Evolutionary conservation across 2,888 invertebrate species (phyloP).

Genomic region (Thymelicus acteon): DNA sequence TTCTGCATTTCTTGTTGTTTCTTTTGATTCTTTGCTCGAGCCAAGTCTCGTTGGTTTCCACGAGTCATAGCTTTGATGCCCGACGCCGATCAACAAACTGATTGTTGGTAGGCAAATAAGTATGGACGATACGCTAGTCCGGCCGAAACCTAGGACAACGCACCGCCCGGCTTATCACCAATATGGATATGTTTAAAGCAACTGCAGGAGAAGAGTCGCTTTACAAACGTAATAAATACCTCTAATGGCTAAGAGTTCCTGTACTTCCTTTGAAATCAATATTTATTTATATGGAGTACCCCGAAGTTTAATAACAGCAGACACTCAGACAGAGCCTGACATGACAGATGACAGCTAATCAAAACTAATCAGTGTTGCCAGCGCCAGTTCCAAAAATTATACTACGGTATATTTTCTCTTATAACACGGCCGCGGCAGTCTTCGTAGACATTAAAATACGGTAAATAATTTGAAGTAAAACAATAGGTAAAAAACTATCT

Average conservation of each 20-base stretch:
- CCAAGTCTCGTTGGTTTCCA: conserved; percentile 97
- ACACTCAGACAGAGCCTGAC: not conserved
- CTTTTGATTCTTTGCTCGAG: conserved; percentile 95
- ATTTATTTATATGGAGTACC: conserved; percentile 10
- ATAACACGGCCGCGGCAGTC: too few relatives aligned
- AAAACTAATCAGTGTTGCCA: too few relatives aligned
- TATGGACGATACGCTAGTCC: conserved; percentile 84
- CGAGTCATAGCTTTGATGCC: conserved; percentile 73
- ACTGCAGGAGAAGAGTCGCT: conserved; percentile 8
- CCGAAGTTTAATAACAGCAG: not conserved
- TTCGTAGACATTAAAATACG: too few relatives aligned
- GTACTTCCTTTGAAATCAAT: conserved; percentile 10
- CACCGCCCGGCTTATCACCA: conserved; percentile 77
- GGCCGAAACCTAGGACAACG: conserved; percentile 84
- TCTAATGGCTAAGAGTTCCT: not conserved
- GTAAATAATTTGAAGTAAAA: too few relatives aligned
- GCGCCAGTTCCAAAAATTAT: too few relatives aligned
- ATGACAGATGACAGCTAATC: too few relatives aligned
- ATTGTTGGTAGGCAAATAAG: conserved; percentile 52
- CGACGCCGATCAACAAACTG: conserved; percentile 44
- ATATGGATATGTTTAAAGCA: conserved; percentile 51
- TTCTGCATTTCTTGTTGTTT: conserved; percentile 88
- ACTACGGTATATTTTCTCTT: too few relatives aligned
- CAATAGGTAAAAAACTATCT: too few relatives aligned
- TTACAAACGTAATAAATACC: not conserved